Percentiles rank a stretch among this genome's conserved stretches.
Evolutionary conservation across 2,888 invertebrate species (phyloP).

Genomic region (Hypomecis atomaria): DNA sequence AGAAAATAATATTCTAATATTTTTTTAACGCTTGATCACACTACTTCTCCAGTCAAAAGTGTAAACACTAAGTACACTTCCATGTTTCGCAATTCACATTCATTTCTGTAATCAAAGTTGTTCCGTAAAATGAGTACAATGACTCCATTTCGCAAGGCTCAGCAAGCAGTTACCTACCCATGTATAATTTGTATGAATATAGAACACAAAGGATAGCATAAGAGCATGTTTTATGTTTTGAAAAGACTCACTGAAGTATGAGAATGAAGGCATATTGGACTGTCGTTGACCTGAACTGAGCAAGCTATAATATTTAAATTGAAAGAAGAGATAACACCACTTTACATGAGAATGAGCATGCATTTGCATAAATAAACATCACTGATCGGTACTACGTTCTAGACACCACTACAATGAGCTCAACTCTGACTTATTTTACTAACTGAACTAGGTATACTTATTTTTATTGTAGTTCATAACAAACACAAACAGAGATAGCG

Average conservation of each 20-base stretch:
- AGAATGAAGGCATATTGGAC: slow-evolving; percentile 49
- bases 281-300: slow-evolving; percentile 15
- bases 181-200: slow-evolving; percentile 12
- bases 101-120: no score
- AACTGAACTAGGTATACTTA: no score
- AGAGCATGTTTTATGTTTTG: slow-evolving; percentile 61
- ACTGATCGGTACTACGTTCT: no score
- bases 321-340: slow-evolving; percentile 1
- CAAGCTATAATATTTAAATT: neutral
- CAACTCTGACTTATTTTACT: no score
- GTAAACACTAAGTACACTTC: no score
- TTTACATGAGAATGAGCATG: slow-evolving; percentile 29
- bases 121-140: neutral
- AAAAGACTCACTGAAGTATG: slow-evolving; percentile 41
- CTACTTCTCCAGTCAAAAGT: no score
- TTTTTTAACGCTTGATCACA: no score
- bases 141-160: neutral
- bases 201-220: slow-evolving; percentile 38
- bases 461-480: no score
- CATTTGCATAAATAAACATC: slow-evolving; percentile 9
- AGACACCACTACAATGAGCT: no score
- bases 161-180: neutral
- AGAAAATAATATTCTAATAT: no score
- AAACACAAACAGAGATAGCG: no score
- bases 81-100: no score